Base-by-base conservation (phyloP, 2,888 invertebrate species). In the Orthosia incerta region DNA sequence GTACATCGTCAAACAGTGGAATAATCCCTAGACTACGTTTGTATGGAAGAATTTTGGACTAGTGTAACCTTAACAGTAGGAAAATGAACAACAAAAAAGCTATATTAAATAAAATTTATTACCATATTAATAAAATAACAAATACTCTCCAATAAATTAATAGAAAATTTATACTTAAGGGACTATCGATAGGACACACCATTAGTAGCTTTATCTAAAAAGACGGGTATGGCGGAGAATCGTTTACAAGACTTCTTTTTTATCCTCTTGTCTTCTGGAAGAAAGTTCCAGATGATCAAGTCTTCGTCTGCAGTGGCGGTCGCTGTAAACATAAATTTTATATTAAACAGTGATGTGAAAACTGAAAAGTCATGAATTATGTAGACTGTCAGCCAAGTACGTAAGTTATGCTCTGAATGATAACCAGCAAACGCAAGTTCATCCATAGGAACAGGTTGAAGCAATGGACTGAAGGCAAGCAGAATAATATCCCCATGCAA, bases 211-310 rank as follows among this genome's bases (percentile, higher is more conserved):
- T 88, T 76, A 85, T 96, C 96, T 7, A 95, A 78, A 64, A 86
- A 93, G 0, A 92, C 91, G 1, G 96, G 95, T 2, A 95, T 77
- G 0, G 91, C 90, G 1, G 87, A 92, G 81, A 95, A 95, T 56
- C 85, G 88, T 76, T 86, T 92, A 50, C 82, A 78, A 11, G 70
- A 80, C 39, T 75, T 89, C 46, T 88, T 91, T 60, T 79, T 89
- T 48, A 88, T 91, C 11, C 85, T 86, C 23, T 90, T 89, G 55
- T 93, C 92, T 89, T 95, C 94, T 68, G 95, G 96, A 7, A 96
- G 92, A 55, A 96, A 96, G 83, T 96, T 96, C 95, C 95, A 96
- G 83, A 96, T 95, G 53, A 95, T 93, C 67, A 96, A 85, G 82
- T 96, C 96, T 84, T 96, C 96, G 55, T 91, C 95, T 16, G 89